Conservation (phyloP, 2,797 vertebrate species). For the Nasua narica region DNA sequence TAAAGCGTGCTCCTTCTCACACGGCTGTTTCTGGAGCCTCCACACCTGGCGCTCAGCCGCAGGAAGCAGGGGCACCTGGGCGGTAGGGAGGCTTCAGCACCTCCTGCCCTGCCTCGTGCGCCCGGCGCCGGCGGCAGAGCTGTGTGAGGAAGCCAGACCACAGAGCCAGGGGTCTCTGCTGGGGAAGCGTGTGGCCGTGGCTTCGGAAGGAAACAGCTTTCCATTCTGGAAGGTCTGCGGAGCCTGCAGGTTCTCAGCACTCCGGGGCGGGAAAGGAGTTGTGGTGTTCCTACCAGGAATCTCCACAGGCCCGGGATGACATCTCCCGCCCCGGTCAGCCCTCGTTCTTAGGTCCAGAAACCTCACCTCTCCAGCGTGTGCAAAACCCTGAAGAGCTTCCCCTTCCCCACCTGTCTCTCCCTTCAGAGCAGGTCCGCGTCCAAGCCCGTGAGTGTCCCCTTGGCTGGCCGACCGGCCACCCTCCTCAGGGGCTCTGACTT, state of each 20-base stretch:
- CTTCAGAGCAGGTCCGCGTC: not conserved
- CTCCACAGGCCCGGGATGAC: not conserved
- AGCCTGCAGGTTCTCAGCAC: not conserved
- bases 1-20: constrained; percentile 82
- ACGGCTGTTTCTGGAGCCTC: not conserved
- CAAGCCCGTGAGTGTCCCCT: not conserved
- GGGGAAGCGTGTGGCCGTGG: not conserved
- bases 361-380: not conserved
- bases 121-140: rapidly evolving
- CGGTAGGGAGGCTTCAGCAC: no score
- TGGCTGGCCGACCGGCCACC: not conserved
- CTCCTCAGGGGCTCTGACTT: not conserved
- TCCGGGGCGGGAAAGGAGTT: no score
- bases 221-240: not conserved
- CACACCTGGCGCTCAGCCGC: rapidly evolving
- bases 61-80: not conserved
- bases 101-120: not conserved
- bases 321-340: not conserved
- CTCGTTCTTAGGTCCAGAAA: not conserved
- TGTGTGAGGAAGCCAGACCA: rapidly evolving
- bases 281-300: not conserved
- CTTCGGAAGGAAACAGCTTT: not conserved
- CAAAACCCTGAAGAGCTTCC: no score
- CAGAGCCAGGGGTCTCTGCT: no score
- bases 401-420: no score